Base-by-base conservation (phyloP, 2,113 vertebrate genomes). In the Perca schrenkii region DNA sequence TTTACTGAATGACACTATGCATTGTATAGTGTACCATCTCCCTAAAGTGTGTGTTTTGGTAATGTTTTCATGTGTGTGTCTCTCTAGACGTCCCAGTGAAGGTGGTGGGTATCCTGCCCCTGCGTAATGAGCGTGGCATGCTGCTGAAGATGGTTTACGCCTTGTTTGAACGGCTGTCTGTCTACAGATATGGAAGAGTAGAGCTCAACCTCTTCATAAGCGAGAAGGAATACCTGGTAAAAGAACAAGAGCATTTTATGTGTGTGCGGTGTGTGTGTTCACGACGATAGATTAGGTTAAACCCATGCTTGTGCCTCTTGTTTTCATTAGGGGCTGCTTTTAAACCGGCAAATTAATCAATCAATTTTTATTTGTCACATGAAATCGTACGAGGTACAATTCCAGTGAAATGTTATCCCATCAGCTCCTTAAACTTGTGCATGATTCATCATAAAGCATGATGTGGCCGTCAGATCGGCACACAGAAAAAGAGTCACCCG, bases 201-300 rank as follows among this genome's bases (percentile, higher is more conserved):
- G 97, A 99, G 88, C 91, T 99, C 72, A 96, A 97, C 93, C 25
- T 99, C 83, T 97, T 99, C 83, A 84, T 99, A 28, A 96, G 93
- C 67, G 97, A 99, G 94, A 97, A 76, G 77, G 95, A 97, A 80
- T 99, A 96, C 82, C 89, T 86, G 93, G 98, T 99, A 95, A 54
- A 95, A 65, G 6, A 40, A 21, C 21, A 22, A 53, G 0, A 65
- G 1, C 13, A 8, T 50, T 31, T 82, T 64, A 72, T 4, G n/a
- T 61, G 40, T 49, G 10, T 53, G 15, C 8, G 2, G 19, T 57
- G n/a, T 15, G 7, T 22, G 22, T 8, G 36, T 40, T 31, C 31
- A 31, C 4, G 3, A 47, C 8, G 22, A 21, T 36, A 40, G 46
- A 8, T 50, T 21, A 57, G 47, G 11, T 46, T 56, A 28, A 11